A percentile compares a stretch with the other conserved stretches of the same genome.
Conservation (phyloP, 92 coral and sea anemone species). For the Porites lobata region DNA sequence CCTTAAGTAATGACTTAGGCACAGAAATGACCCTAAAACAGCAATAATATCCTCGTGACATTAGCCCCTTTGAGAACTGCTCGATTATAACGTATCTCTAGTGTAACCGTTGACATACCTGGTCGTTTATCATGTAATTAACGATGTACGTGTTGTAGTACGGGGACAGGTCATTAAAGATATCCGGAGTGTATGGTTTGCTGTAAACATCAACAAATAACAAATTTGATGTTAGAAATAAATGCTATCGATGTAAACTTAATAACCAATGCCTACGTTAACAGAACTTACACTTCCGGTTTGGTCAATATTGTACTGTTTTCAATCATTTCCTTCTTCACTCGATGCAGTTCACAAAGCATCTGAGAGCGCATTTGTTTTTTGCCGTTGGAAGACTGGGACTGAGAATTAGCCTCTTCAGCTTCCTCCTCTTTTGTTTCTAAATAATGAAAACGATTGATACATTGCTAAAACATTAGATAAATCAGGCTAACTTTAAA, state of each 20-base stretch:
- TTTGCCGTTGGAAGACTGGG: background rate
- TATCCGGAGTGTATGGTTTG: constrained; percentile 84
- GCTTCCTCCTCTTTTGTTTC: background rate
- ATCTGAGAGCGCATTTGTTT: constrained; percentile 74
- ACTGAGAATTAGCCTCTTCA: background rate
- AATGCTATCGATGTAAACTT: background rate
- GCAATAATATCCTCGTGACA: too few species aligned
- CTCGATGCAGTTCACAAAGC: constrained; percentile 82
- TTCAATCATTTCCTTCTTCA: constrained; percentile 71
- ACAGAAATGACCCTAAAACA: too few species aligned
- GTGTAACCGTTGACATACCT: constrained; percentile 42
- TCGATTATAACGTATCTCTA: background rate
- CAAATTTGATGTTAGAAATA: too few species aligned
- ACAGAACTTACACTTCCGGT: constrained; percentile 70
- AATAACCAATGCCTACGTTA: too few species aligned
- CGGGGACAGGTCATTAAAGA: constrained; percentile 74
- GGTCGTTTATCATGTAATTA: constrained; percentile 79
- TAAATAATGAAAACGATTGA: background rate
- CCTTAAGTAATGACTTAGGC: too few species aligned
- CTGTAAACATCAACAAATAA: constrained; percentile 23
- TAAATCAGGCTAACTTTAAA: too few species aligned
- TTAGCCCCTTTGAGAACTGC: too few species aligned
- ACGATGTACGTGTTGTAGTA: constrained; percentile 85
- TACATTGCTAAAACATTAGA: too few species aligned
- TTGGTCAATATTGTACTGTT: constrained; percentile 48